Base-by-base conservation (phyloP, 2,888 invertebrate species). In the Charanyca ferruginea region DNA sequence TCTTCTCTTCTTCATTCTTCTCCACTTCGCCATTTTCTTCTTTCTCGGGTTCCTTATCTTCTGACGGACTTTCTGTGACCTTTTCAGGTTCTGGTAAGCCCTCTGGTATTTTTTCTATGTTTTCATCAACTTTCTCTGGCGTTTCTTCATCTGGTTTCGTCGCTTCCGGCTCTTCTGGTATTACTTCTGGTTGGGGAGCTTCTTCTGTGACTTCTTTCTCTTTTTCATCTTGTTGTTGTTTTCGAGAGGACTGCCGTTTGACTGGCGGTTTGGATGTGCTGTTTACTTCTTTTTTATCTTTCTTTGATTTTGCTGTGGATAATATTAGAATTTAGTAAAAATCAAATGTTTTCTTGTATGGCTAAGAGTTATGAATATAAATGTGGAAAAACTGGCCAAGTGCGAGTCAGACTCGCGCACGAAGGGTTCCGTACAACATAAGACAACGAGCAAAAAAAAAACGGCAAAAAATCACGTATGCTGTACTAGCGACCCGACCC, bases 181-280 rank as follows among this genome's bases (percentile, higher is more conserved):
- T 48, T 35, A 59, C 32, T 64, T 76, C 65, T 65, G 78, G 47
- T 38, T 41, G 77, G 57, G 80, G 71, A 83, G 85, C 66, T 81
- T 88, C 74, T 88, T 86, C 25, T 38, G 58, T 66, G n/a, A 67
- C 47, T 25, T 86, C 81, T 52, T 80, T 81, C 6, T 85, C 86
- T 66, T 89, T 89, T 3, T 91, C 90, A 48, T 91, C 90, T 47
- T 87, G 81, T 44, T 86, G 85, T 74, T 82, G 85, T 71, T 90
- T 93, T 79, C 91, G 89, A n/a, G 90, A 87, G 0, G 90, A 89
- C 53, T 93, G 93, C 4, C 94, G 85, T 73, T 94, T 94, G 1
- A 87, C 47, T 3, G 89, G 81, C 3, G 3, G 87, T 79, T 80
- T 92, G 86, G 25, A 79, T 65, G 73, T 69, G 48, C 13, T 89